These are phyloP conservation scores for Spodoptera littoralis DNA, from an alignment of 2,888 invertebrate species.

Conservation along the genomic window DNA sequence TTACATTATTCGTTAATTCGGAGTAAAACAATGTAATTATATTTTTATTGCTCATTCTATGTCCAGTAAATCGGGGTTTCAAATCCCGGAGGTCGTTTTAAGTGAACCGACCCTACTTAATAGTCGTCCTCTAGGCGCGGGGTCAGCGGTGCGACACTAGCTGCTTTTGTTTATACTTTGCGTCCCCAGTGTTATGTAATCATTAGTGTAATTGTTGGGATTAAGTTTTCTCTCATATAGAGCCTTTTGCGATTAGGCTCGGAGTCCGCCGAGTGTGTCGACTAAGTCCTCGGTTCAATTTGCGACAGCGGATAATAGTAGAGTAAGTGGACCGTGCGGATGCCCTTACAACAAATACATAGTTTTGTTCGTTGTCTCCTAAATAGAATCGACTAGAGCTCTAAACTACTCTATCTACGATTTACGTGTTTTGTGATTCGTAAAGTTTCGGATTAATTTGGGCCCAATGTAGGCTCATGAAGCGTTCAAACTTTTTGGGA, in stretches of 20 bases:
- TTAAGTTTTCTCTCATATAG: conserved; percentile 69
- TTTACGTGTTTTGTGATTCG: conserved; percentile 30
- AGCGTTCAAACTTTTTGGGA: conserved; percentile 21
- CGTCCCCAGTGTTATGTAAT: conserved; percentile 77
- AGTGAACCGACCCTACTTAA: conserved; percentile 82
- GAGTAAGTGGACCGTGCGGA: conserved; percentile 45
- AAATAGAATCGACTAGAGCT: conserved; percentile 40
- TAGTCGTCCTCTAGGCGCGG: conserved; percentile 78
- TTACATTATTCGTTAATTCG: conserved; percentile 75
- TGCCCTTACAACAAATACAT: conserved; percentile 47
- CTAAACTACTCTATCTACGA: conserved; percentile 26
- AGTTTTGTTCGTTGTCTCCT: conserved; percentile 46
- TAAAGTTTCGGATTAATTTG: conserved; percentile 31
- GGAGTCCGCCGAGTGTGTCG: conserved; percentile 44
- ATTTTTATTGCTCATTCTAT: conserved; percentile 86
- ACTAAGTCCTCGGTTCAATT: conserved; percentile 57
- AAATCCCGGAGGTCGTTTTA: conserved; percentile 81
- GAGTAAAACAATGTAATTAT: conserved; percentile 84
- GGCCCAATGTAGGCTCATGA: conserved; percentile 11
- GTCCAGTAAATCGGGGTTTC: conserved; percentile 83
- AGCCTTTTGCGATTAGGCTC: conserved; percentile 63
- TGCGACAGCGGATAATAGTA: conserved; percentile 56
- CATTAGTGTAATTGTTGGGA: conserved; percentile 74
- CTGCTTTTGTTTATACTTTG: conserved; percentile 77
- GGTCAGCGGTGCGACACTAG: conserved; percentile 70